Conservation (phyloP, 2,888 invertebrate species). For the Cryptus viduatorius region DNA sequence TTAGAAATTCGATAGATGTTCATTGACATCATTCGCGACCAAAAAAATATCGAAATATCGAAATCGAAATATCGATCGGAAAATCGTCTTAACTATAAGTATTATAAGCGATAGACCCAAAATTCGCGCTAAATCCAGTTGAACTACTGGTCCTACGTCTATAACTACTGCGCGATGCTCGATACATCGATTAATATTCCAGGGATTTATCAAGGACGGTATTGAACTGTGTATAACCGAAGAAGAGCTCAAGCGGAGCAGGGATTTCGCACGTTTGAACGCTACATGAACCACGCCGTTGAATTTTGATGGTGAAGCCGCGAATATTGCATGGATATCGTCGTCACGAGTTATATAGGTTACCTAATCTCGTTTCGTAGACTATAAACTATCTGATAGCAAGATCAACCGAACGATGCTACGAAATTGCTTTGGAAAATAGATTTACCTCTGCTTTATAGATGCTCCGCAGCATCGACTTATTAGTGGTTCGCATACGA, state of each 20-base stretch:
- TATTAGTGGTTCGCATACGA: background rate
- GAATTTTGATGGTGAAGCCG: slow-evolving; percentile 24
- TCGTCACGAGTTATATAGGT: slow-evolving; percentile 24
- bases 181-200: slow-evolving; percentile 52
- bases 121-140: background rate
- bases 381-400: slow-evolving; percentile 41
- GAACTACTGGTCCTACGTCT: background rate
- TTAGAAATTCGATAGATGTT: too few species aligned
- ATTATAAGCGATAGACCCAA: background rate
- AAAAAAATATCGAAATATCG: too few species aligned
- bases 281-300: background rate
- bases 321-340: slow-evolving; percentile 55
- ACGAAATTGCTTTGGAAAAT: slow-evolving; percentile 61
- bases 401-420: slow-evolving; percentile 13
- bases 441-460: slow-evolving; percentile 43
- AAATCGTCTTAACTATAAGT: background rate
- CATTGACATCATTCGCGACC: too few species aligned
- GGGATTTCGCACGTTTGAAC: slow-evolving; percentile 36
- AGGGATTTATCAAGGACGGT: slow-evolving; percentile 55
- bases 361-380: slow-evolving; percentile 55
- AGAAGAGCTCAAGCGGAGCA: background rate
- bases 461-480: slow-evolving; percentile 13
- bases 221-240: slow-evolving; percentile 40
- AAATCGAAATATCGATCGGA: too few species aligned
- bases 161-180: slow-evolving; percentile 58